Evolutionary conservation across 2,888 invertebrate genomes (phyloP), one percentile per base, ranked within the genome.

Genomic region (Luffia ferchaultella): DNA sequence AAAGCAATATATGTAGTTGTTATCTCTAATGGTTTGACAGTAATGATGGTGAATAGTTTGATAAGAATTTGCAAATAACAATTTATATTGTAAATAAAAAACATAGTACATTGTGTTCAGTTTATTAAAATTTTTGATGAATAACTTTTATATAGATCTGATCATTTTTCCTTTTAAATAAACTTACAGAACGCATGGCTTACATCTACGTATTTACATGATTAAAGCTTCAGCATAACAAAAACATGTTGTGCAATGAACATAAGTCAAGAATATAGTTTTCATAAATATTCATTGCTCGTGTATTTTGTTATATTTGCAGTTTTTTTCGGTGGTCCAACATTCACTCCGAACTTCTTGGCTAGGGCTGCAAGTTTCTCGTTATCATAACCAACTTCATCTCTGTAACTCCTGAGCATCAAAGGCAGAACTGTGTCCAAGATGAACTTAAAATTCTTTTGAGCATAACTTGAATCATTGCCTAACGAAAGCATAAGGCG

Each of bases 361-460:
- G 82, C 85, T 56, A 88, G 66, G 54, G 67, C 72, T 20, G 74
- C 63, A 50, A 89, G 64, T 58, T 83, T 83, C 49, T 77, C 76
- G 60, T 88, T 86, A 46, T 88, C 87, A 57, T 88, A 87, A 46
- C 87, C 86, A 49, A 86, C 85, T 55, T 85, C 85, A 57, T 87
- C 87, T 55, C 83, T 83, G 62, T 89, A 90, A 61, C 85, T 82
- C 61, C 86, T 85, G 55, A 90, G 86, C 64, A 87, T 87, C 53
- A 87, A 77, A 55, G 86, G 88, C 76, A 89, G 84, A 54, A 90
- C 85, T 52, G 85, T 89, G 61, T 87, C 88, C 62, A 90, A 76
- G 56, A 91, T 85, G 79, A 90, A 95, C 68, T 86, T 88, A 57
- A 86, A 88, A 80, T 92, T 91, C 75, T 89, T 89, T 65, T 85